These are phyloP conservation scores for Hyles vespertilio DNA, from an alignment of 1,140 invertebrate species.

Conservation along the genomic window DNA sequence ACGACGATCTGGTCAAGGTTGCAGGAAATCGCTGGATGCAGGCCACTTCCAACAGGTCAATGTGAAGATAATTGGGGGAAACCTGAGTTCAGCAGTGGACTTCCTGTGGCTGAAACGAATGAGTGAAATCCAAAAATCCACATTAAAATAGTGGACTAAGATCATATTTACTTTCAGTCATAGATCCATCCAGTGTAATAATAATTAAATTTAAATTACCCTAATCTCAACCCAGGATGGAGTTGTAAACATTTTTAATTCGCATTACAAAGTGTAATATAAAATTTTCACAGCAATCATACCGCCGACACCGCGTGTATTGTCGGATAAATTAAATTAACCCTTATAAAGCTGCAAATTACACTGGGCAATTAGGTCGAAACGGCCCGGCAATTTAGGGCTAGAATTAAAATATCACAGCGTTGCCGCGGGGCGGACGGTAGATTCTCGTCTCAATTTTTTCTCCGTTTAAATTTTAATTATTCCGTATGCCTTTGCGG, in stretches of 20 bases:
- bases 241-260: slow-evolving; percentile 2
- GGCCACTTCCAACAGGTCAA: too few relatives aligned
- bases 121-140: too few relatives aligned
- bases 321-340: slow-evolving; percentile 41
- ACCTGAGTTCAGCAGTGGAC: too few relatives aligned
- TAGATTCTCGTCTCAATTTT: too few relatives aligned
- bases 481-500: slow-evolving; percentile 25
- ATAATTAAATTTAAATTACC: too few relatives aligned
- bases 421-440: slow-evolving; percentile 14
- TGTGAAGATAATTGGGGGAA: too few relatives aligned
- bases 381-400: slow-evolving; percentile 39
- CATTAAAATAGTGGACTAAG: too few relatives aligned
- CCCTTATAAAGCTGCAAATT: slow-evolving; percentile 41
- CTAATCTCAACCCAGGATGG: background rate
- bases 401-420: slow-evolving; percentile 43
- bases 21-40: too few relatives aligned
- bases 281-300: slow-evolving; percentile 25
- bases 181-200: too few relatives aligned
- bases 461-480: slow-evolving; percentile 41
- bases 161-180: too few relatives aligned
- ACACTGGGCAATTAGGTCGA: slow-evolving; percentile 41
- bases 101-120: too few relatives aligned
- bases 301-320: slow-evolving; percentile 19
- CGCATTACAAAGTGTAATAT: background rate
- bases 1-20: too few relatives aligned